phyloP scores from a whole-genome alignment of 1,140 invertebrate genomes.

The Drosophila rhopaloa region DNA sequence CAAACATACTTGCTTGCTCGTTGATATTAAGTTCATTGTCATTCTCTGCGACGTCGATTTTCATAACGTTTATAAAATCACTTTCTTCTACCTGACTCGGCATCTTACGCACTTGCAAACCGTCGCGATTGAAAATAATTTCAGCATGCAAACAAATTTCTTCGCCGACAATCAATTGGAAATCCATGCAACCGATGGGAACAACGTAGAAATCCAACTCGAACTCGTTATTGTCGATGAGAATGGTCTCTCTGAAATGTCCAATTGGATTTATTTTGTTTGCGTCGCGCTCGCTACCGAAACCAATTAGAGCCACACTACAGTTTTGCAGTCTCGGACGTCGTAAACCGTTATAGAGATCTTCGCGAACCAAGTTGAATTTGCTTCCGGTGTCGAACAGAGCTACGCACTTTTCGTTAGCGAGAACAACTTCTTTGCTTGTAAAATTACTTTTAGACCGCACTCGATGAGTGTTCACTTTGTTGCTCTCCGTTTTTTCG shows the following conservation, averaged over 20 bases:
- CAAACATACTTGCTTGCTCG: not conserved
- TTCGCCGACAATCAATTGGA: too few relatives aligned
- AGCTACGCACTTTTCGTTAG: slow-evolving; percentile 4
- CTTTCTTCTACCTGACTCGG: too few relatives aligned
- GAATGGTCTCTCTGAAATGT: slow-evolving; percentile 1
- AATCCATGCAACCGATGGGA: slow-evolving; percentile 4
- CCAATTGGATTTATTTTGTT: too few relatives aligned
- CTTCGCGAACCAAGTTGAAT: not conserved
- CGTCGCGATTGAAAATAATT: too few relatives aligned
- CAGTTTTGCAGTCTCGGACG: not conserved
- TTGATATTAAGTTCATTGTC: not conserved
- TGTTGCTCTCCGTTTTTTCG: too few relatives aligned
- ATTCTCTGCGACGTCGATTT: not conserved
- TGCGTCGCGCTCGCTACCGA: too few relatives aligned
- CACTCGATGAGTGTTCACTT: too few relatives aligned
- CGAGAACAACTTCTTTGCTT: not conserved
- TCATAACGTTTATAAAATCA: too few relatives aligned
- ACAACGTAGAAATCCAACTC: slow-evolving; percentile 9
- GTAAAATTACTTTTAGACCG: not conserved
- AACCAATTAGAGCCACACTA: not conserved
- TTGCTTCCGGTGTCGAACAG: slow-evolving; percentile 11
- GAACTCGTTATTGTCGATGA: not conserved
- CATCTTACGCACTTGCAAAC: too few relatives aligned
- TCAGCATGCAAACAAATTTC: too few relatives aligned
- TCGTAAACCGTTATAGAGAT: not conserved